Percentiles rank a stretch among this genome's conserved stretches.
Conservation (phyloP, 2,797 vertebrate species). For the Nannoperca australis region DNA sequence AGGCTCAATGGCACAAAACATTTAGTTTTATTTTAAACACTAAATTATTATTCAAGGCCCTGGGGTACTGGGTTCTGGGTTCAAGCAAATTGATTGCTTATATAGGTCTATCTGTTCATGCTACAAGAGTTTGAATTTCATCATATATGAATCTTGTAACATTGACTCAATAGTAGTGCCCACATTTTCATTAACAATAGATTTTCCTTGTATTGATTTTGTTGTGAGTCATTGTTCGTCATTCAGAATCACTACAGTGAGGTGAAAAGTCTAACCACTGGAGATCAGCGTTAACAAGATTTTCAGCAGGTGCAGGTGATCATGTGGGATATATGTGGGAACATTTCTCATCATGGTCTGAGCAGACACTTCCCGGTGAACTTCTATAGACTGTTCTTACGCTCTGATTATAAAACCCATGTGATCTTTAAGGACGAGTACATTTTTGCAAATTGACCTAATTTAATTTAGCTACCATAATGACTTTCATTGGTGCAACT, state of each 20-base stretch:
- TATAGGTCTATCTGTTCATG: not conserved
- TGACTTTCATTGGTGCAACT: not conserved
- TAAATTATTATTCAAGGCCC: not conserved
- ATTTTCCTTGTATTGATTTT: not conserved
- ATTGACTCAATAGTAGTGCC: not conserved
- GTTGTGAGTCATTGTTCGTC: not conserved
- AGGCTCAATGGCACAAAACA: not conserved
- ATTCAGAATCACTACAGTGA: not conserved
- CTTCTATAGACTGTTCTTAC: not conserved
- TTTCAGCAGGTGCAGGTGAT: not conserved
- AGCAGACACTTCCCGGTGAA: not conserved
- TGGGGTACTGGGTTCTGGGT: not conserved
- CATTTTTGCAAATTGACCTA: not conserved
- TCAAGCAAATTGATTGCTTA: not conserved
- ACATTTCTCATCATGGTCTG: not conserved
- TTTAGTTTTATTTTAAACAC: not conserved
- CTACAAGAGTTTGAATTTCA: not conserved
- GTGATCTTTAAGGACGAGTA: not conserved
- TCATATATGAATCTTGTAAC: not conserved
- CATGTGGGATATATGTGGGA: not conserved
- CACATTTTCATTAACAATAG: not conserved
- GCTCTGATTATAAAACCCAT: not conserved
- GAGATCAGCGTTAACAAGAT: too few species aligned
- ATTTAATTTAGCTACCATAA: not conserved
- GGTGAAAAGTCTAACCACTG: not conserved